phyloP scores from a whole-genome alignment of 1,140 invertebrate genomes.

The Danaus plexippus region DNA sequence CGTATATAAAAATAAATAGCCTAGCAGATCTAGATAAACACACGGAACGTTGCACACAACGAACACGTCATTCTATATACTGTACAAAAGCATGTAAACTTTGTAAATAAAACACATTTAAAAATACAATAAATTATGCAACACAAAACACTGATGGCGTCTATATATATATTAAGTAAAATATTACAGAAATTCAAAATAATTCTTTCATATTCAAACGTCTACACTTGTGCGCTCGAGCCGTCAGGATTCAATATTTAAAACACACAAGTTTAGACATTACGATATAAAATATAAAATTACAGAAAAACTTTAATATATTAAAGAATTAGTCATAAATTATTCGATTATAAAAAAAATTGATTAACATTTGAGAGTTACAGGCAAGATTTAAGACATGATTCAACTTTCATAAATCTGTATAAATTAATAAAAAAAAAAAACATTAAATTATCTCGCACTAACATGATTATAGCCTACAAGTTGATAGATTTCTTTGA shows the following conservation, averaged over 20 bases:
- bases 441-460: constrained; percentile 21
- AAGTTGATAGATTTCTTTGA: constrained; percentile 41
- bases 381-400: constrained; percentile 49
- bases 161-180: constrained; percentile 31
- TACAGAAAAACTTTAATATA: constrained; percentile 31
- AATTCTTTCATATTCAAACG: constrained; percentile 24
- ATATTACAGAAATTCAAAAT: constrained; percentile 38
- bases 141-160: constrained; percentile 42
- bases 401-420: constrained; percentile 35
- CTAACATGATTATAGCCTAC: constrained; percentile 16
- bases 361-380: constrained; percentile 25
- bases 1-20: constrained; percentile 27
- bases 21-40: constrained; percentile 60
- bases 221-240: constrained; percentile 9
- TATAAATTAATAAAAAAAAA: constrained; percentile 25
- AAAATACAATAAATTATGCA: constrained; percentile 64
- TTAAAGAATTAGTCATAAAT: constrained; percentile 24
- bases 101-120: constrained; percentile 51
- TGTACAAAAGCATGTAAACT: constrained; percentile 57
- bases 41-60: constrained; percentile 16
- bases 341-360: constrained; percentile 21
- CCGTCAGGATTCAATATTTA: neutral
- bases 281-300: constrained; percentile 25
- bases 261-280: constrained; percentile 12
- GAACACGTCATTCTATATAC: constrained; percentile 27